Conservation (phyloP, 2,113 vertebrate species). For the Urocitellus parryii region DNA sequence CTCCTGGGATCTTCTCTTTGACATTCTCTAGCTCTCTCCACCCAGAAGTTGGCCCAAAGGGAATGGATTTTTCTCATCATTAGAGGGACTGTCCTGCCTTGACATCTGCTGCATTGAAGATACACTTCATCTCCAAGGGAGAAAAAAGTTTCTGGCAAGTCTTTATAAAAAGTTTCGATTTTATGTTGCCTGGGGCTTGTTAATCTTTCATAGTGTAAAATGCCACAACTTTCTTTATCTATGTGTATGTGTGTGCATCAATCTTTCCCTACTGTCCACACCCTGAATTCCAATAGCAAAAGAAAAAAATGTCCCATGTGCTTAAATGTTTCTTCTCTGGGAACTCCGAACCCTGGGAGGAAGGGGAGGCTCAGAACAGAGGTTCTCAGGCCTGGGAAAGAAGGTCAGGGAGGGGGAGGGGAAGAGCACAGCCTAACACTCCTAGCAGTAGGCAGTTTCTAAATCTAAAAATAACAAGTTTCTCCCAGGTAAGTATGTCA, state of each 20-base stretch:
- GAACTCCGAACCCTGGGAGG: neutral
- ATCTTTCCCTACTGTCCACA: neutral
- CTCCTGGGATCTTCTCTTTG: constrained; percentile 54
- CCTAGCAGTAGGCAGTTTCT: too few relatives aligned
- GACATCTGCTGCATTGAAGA: neutral
- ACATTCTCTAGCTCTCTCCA: neutral
- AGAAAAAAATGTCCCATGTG: neutral
- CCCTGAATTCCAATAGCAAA: neutral
- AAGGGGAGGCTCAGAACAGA: rapidly evolving
- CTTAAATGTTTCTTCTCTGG: neutral
- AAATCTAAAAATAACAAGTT: neutral
- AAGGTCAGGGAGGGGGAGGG: too few relatives aligned
- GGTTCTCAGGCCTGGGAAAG: neutral
- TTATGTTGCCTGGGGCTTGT: neutral
- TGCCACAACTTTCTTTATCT: neutral
- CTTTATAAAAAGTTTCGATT: neutral
- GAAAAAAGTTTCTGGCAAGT: neutral
- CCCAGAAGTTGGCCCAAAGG: neutral
- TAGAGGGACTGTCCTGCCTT: neutral
- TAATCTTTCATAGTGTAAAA: neutral
- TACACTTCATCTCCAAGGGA: neutral
- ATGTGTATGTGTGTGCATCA: too few relatives aligned
- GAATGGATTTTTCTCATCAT: neutral
- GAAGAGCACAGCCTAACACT: neutral
- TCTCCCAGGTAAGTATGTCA: neutral